Evolutionary conservation across 2,888 invertebrate genomes (phyloP), one percentile per base, ranked within the genome.

Genomic region (Lysandra bellargus): DNA sequence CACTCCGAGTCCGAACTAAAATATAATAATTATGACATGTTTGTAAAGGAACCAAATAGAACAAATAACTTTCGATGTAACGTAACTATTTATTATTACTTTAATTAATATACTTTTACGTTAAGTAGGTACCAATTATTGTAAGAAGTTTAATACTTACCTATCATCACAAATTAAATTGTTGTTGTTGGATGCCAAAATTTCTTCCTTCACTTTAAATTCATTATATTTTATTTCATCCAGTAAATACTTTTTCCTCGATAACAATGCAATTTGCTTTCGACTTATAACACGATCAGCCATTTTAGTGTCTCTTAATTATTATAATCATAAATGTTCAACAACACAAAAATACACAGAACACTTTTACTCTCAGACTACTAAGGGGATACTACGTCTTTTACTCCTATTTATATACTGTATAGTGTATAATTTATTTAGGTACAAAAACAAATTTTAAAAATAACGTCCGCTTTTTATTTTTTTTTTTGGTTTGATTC

Each of bases 1-100:
- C 84, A 82, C 2, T 92, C 92, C 0, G 90, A 90, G 1, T 92
- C 92, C 0, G 92, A 91, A 79, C 93, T 93, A 87, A 1, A 87
- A 89, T 72, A 44, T 30, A n/a, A n/a, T 5, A 30, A 14, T 69
- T 30, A 23, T 64, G 4, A 9, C 9, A 64, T 1, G 30, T 30
- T 64, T 64, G 14, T 7, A 61, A 61, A 61, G 61, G 14, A 60
- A n/a, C 14, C 14, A 60, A 4, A 4, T 61, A 61, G 4, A 61
- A 53, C 14, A 53, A 40, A 40, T 40, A 5, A 53, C 53, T 61
- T n/a, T n/a, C n/a, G 23, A 6, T 61, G 14, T n/a, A n/a, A 61
- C 23, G 37, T n/a, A n/a, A 61, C 23, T 61, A 61, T 61, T 4
- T n/a, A 5, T 6, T 60, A 60, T 60, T 5, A 60, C 4, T n/a